These are phyloP conservation scores for Limnothrissa miodon DNA, from an alignment of 2,113 vertebrate species.

Conservation along the genomic window DNA sequence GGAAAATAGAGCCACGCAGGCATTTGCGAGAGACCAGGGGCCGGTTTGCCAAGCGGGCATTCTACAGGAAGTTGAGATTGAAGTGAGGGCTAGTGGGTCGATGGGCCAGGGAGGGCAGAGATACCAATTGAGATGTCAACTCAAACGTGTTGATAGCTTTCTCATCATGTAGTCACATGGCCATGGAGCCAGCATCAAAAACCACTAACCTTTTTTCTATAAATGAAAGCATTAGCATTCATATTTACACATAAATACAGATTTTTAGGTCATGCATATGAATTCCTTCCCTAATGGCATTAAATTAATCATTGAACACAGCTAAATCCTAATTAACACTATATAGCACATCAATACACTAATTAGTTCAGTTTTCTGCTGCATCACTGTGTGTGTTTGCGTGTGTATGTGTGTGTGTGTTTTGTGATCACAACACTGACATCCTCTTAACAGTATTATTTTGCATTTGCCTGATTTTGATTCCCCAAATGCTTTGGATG, in stretches of 20 bases:
- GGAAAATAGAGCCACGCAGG: slow-evolving; percentile 25
- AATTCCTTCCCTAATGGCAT: background rate
- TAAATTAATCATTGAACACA: background rate
- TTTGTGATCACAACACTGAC: background rate
- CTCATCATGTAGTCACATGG: background rate
- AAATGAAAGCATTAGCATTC: background rate
- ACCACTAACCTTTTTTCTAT: background rate
- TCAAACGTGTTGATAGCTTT: slow-evolving; percentile 1
- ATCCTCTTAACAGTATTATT: background rate
- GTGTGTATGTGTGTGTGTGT: background rate
- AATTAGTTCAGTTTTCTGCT: background rate
- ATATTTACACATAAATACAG: background rate
- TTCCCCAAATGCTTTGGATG: background rate
- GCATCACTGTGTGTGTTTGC: too few species aligned
- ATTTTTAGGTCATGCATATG: background rate
- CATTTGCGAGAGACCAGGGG: slow-evolving; percentile 25
- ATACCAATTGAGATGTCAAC: background rate
- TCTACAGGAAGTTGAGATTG: slow-evolving; percentile 32
- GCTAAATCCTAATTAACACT: background rate
- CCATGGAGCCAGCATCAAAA: background rate
- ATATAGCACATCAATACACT: background rate
- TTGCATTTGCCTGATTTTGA: background rate
- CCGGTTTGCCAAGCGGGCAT: background rate
- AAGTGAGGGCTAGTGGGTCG: slow-evolving; percentile 36
- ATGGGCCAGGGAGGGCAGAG: background rate